Evolutionary conservation across 2,888 invertebrate species (phyloP), one percentile per base, ranked within the genome.

Genomic region (Oscheius myriophilus): DNA sequence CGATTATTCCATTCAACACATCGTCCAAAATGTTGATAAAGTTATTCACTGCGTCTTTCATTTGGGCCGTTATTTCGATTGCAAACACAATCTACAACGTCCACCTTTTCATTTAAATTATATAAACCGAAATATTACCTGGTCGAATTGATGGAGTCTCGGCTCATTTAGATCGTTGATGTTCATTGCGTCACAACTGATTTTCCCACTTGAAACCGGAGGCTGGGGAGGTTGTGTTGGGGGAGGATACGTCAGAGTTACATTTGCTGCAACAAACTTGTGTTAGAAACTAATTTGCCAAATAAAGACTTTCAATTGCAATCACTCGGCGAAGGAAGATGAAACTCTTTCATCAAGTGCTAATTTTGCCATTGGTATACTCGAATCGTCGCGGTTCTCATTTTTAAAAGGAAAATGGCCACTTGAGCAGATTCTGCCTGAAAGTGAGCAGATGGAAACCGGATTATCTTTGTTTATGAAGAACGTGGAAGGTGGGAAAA

Each of bases 101-200:
- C n/a, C n/a, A n/a, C n/a, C n/a, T n/a, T 33, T 9, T 6, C 33
- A 33, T 33, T 33, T 33, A 33, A 9, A 3, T 33, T 33, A 3
- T 6, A 33, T 33, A 3, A 9, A 33, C 3, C 3, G 33, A 33
- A 9, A 33, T 6, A 33, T 6, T 6, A 33, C 33, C 53, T 54
- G 53, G 26, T 54, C 16, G 12, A 54, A 54, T 54, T 54, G 16
- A n/a, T 39, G 33, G 3, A 54, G 53, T 2, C 53, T 11, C 11
- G 53, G 39, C 53, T 54, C 53, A 16, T 54, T n/a, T 7, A 54
- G 9, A 54, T 54, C 53, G 2, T 11, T 1, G 2, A 16, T 16
- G 39, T 54, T 54, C 53, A 54, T 54, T 16, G 14, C 26, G 12
- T 54, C 23, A 12, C 53, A 54, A 25, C 26, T 26, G 53, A 26